These are phyloP conservation scores for Leptinotarsa defecta DNA, from an alignment of 1,140 invertebrate species.

Conservation along the genomic window DNA sequence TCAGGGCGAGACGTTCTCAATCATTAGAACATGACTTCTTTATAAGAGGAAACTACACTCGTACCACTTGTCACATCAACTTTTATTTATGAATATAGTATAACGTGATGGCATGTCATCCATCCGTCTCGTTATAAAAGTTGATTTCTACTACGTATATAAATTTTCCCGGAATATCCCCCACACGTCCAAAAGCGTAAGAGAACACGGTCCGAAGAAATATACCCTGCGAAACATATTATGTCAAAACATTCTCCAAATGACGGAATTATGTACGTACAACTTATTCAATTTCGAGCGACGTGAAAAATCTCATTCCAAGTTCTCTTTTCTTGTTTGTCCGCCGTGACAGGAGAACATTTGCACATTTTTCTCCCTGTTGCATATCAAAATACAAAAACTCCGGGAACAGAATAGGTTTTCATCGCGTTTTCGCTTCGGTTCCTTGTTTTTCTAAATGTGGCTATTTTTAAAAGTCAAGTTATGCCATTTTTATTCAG, in stretches of 20 bases:
- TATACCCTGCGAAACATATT: background rate
- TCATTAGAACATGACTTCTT: no score
- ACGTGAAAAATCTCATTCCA: conserved; percentile 17
- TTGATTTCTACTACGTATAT: no score
- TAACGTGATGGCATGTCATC: no score
- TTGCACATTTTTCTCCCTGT: conserved; percentile 18
- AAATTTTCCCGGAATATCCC: no score
- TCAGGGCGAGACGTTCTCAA: no score
- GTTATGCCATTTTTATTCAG: conserved; percentile 18
- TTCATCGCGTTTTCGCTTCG: conserved; percentile 24
- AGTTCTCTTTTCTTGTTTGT: conserved; percentile 14
- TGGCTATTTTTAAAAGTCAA: conserved; percentile 23
- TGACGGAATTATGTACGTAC: background rate
- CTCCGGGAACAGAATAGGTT: conserved; percentile 9
- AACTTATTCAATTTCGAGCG: conserved; percentile 18
- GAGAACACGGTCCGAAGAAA: no score
- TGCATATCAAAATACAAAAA: conserved; percentile 24
- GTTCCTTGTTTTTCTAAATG: conserved; percentile 18
- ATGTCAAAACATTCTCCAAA: background rate
- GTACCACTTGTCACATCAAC: no score
- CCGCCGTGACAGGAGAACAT: conserved; percentile 4
- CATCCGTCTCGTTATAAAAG: no score
- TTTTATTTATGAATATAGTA: no score
- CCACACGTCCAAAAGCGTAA: no score
- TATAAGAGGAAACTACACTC: no score